Percentiles rank a stretch among this genome's conserved stretches.
Evolutionary conservation across 2,888 invertebrate genomes (phyloP).

Genomic region (Rapana venosa): DNA sequence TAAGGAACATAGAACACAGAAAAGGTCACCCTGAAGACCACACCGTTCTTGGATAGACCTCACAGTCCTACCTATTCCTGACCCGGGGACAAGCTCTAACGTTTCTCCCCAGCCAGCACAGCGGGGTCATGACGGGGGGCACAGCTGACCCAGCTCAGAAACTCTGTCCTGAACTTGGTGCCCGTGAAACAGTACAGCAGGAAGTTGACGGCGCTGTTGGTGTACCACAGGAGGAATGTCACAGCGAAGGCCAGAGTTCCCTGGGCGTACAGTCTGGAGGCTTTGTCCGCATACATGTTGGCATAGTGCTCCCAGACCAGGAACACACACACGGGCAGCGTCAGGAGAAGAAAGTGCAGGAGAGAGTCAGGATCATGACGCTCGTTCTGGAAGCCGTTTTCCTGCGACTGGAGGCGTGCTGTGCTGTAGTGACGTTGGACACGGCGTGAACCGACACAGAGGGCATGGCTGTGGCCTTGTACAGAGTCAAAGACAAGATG

Average conservation of each 20-base stretch:
- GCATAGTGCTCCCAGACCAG: neutral
- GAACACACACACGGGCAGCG: neutral
- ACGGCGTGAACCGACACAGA: neutral
- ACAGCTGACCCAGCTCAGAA: neutral
- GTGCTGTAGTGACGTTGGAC: neutral
- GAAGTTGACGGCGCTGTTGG: constrained; percentile 5
- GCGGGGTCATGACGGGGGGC: neutral
- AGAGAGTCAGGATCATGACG: neutral
- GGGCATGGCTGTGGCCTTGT: neutral
- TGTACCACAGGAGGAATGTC: neutral
- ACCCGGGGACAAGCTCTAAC: neutral
- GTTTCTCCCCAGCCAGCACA: neutral
- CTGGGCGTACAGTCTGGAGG: neutral
- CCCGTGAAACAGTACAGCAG: neutral
- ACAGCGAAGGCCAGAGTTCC: neutral
- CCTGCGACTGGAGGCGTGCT: neutral
- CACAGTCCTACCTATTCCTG: too few species aligned
- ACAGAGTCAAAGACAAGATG: neutral
- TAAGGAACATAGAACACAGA: too few species aligned
- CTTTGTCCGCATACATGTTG: neutral
- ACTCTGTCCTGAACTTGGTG: neutral
- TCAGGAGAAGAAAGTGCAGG: neutral
- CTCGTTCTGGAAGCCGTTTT: neutral
- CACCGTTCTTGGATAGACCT: too few species aligned
- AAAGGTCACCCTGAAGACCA: too few species aligned